These are phyloP conservation scores for Phenacoccus solenopsis DNA, from an alignment of 1,140 invertebrate species.

Conservation along the genomic window DNA sequence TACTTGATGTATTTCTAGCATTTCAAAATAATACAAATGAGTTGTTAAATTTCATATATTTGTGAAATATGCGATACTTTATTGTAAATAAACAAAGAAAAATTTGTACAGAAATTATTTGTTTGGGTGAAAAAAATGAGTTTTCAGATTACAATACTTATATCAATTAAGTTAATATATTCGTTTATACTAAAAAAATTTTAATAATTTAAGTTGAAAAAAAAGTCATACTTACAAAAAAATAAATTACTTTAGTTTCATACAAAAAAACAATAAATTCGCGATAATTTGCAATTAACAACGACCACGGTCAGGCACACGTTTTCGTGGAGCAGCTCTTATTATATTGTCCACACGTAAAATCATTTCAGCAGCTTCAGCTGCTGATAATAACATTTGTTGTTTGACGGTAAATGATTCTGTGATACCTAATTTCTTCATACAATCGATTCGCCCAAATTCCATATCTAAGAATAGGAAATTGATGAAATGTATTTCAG, in stretches of 20 bases:
- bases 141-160: not conserved
- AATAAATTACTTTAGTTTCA: not conserved
- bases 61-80: too few relatives aligned
- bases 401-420: slow-evolving; percentile 95
- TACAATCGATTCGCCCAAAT: slow-evolving; percentile 66
- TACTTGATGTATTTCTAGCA: too few relatives aligned
- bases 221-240: too few relatives aligned
- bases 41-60: too few relatives aligned
- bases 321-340: slow-evolving; percentile 81
- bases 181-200: too few relatives aligned
- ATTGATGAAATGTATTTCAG: not conserved
- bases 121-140: not conserved
- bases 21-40: too few relatives aligned
- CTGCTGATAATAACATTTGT: slow-evolving; percentile 84
- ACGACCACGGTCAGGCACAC: slow-evolving; percentile 71
- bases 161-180: not conserved
- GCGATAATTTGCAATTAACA: slow-evolving; percentile 46
- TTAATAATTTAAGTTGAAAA: too few relatives aligned
- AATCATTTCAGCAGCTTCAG: slow-evolving; percentile 99
- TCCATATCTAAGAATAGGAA: slow-evolving; percentile 62
- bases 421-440: slow-evolving; percentile 80
- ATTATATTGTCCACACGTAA: slow-evolving; percentile 96
- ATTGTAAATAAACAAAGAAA: not conserved
- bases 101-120: not conserved
- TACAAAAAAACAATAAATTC: not conserved